A percentile compares a stretch with the other conserved stretches of the same genome.
Evolutionary conservation across 2,888 invertebrate species (phyloP).

Genomic region (Agonopterix alstromeriana): DNA sequence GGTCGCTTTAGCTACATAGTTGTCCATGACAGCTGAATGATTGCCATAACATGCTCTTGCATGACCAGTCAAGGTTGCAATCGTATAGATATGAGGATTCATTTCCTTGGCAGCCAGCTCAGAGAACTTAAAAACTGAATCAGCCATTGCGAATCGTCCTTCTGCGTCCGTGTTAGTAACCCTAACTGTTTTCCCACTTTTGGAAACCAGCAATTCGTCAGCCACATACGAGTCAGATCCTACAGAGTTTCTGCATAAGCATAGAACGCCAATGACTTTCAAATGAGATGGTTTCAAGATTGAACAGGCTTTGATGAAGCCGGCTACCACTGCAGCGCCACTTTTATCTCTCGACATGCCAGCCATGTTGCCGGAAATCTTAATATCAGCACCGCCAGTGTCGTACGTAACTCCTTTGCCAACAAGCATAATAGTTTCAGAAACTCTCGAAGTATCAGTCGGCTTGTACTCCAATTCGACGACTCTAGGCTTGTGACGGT

Average conservation of each 20-base stretch:
- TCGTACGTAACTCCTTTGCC: constrained; percentile 93
- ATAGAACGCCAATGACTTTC: constrained; percentile 86
- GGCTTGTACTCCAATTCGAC: constrained; percentile 80
- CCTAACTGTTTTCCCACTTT: constrained; percentile 86
- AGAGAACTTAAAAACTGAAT: constrained; percentile 77
- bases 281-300: constrained; percentile 84
- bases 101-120: constrained; percentile 78
- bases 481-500: constrained; percentile 79
- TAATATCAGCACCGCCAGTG: constrained; percentile 87
- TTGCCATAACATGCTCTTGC: constrained; percentile 81
- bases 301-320: constrained; percentile 87
- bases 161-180: constrained; percentile 95
- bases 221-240: constrained; percentile 90
- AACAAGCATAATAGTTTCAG: constrained; percentile 86
- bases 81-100: constrained; percentile 90
- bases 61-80: constrained; percentile 92
- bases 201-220: constrained; percentile 89
- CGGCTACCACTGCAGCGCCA: constrained; percentile 92
- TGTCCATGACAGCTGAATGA: constrained; percentile 84
- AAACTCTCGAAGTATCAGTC: constrained; percentile 56
- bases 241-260: constrained; percentile 90
- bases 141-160: constrained; percentile 93
- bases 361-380: constrained; percentile 82
- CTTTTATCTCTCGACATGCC: constrained; percentile 95
- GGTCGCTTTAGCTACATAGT: constrained; percentile 79